Percentiles rank a stretch among this genome's conserved stretches.
These are phyloP conservation scores for Hippoglossus stenolepis DNA, from an alignment of 2,113 vertebrate species.

Conservation along the genomic window DNA sequence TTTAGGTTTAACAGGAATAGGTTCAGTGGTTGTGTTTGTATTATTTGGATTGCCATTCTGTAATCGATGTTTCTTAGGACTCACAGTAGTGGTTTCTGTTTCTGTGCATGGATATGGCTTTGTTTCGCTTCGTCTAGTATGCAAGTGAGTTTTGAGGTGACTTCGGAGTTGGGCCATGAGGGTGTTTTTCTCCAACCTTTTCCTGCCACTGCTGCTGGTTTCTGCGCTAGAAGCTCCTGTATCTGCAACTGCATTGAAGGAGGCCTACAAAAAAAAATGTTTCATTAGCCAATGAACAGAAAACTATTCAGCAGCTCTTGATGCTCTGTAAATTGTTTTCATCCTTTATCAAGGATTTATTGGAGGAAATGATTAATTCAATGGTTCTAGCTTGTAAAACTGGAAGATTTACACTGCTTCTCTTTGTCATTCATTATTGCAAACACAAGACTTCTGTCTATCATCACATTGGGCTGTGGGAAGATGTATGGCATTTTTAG, in stretches of 20 bases:
- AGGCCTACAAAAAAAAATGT: conserved; percentile 26
- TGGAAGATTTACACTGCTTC: no score
- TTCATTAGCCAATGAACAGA: no score
- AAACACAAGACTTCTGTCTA: no score
- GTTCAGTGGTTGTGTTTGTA: neutral
- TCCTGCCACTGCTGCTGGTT: conserved; percentile 16
- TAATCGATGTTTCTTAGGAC: conserved; percentile 16
- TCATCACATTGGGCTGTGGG: no score
- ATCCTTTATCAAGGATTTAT: no score
- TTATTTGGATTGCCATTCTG: neutral
- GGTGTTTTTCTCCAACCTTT: conserved; percentile 1
- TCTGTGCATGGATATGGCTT: neutral
- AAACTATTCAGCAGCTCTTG: no score
- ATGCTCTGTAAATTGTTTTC: no score
- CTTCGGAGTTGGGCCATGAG: conserved; percentile 42
- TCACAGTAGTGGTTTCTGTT: neutral
- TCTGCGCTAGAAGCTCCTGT: conserved; percentile 14
- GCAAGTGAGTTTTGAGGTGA: conserved; percentile 39
- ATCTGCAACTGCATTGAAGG: neutral
- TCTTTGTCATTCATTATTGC: no score
- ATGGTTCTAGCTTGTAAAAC: no score
- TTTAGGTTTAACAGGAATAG: neutral
- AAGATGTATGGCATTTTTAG: no score
- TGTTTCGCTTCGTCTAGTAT: conserved; percentile 12
- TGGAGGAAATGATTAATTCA: no score